Conservation (phyloP, 2,888 invertebrate genomes). For the Malthinus seriepunctatus region DNA sequence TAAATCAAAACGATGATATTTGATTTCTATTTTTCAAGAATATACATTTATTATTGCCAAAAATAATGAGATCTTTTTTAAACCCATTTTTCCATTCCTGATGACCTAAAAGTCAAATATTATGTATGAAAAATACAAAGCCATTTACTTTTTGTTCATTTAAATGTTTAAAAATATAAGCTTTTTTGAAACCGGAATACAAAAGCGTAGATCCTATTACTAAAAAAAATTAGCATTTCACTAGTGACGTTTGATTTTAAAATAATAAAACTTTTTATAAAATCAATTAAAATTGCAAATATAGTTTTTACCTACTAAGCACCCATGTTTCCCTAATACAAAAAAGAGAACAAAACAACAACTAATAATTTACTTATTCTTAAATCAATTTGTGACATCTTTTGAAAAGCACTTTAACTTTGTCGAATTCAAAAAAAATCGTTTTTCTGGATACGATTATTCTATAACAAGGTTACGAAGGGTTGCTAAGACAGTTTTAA, state of each 20-base stretch:
- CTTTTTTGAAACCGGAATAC: not conserved
- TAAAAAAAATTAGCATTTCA: not conserved
- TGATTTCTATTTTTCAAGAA: too few species aligned
- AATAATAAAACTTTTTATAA: too few species aligned
- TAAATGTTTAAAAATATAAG: not conserved
- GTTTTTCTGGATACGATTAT: constrained; percentile 24
- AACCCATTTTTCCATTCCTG: too few species aligned
- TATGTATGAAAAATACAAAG: not conserved
- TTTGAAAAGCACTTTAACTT: not conserved
- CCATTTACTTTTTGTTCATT: not conserved
- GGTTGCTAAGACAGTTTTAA: constrained; percentile 28
- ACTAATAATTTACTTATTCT: not conserved
- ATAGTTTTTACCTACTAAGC: too few species aligned
- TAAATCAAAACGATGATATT: too few species aligned
- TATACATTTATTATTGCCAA: too few species aligned
- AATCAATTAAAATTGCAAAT: too few species aligned
- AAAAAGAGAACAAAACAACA: not conserved
- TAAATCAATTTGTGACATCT: constrained; percentile 4
- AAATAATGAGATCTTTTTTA: too few species aligned
- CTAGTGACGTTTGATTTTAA: not conserved
- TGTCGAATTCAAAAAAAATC: constrained; percentile 13
- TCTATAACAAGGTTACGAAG: constrained; percentile 22
- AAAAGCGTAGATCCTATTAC: too few species aligned
- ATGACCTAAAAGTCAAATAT: too few species aligned
- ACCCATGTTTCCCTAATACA: too few species aligned